Conservation (phyloP, 2,113 vertebrate genomes). For the Paratilapia polleni region DNA sequence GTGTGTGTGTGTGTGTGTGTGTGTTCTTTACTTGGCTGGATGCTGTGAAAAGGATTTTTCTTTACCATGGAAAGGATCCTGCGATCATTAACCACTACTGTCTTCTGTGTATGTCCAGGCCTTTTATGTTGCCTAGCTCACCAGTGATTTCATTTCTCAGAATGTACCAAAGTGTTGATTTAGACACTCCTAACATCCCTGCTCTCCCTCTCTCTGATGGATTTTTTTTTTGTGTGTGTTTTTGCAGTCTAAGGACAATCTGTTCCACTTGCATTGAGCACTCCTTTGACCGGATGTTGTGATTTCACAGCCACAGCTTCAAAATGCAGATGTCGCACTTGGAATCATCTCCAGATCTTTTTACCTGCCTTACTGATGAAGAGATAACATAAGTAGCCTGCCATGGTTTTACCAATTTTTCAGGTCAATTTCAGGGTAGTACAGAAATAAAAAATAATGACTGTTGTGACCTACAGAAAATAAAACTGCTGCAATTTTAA, state of each 20-base stretch:
- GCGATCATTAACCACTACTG: background rate
- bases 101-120: background rate
- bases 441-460: background rate
- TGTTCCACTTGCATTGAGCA: background rate
- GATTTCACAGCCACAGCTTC: background rate
- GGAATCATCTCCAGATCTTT: background rate
- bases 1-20: too few relatives aligned
- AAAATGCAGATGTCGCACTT: background rate
- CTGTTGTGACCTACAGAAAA: background rate
- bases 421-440: background rate
- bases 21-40: background rate
- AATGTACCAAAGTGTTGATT: background rate
- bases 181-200: background rate
- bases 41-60: background rate
- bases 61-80: background rate
- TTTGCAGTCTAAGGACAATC: background rate
- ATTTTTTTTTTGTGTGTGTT: background rate
- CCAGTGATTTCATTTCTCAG: rapidly evolving
- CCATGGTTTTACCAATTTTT: background rate
- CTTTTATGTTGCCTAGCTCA: background rate
- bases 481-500: background rate
- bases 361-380: background rate
- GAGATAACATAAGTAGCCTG: background rate
- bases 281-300: background rate
- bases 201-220: background rate